Evolutionary conservation across 2,888 invertebrate species (phyloP), one percentile per base, ranked within the genome.

Genomic region (Ethmia dodecea): DNA sequence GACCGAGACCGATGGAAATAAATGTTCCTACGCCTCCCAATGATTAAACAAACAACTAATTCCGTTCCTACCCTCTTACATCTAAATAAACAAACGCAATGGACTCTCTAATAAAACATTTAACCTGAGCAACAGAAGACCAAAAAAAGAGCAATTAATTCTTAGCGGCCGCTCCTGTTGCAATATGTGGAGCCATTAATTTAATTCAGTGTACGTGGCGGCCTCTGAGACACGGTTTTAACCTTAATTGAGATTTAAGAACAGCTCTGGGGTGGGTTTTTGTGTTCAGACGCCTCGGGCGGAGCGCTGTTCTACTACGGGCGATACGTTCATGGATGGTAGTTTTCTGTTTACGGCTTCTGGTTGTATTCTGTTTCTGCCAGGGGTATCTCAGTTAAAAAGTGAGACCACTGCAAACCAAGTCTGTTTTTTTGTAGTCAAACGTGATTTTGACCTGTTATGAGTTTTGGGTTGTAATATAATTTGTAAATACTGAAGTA

Each of bases 171-270:
- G 59, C 62, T 60, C 52, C 63, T 57, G 64, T 63, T 75, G 84
- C 84, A 84, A 86, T 86, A 84, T 86, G 80, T 86, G 84, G 55
- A 63, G 66, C 78, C 86, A 86, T 86, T 86, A 84, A 86, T 86
- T 86, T 80, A 83, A 83, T 84, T 80, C 81, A 76, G 75, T 71
- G 71, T 77, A 79, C 80, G 80, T 80, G 78, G 63, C 67, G 28
- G 22, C 25, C 29, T 25, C 67, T 72, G 63, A 75, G 84, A 80
- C 81, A 77, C 70, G 83, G 81, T 81, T 80, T 80, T 75, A 77
- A 78, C 81, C 80, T 70, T 84, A 86, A 86, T 86, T 83, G 84
- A 78, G 84, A 86, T 84, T 84, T 84, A 86, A 86, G 84, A 83
- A 83, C 64, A 60, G 64, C 67, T 8, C 63, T 48, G 55, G 63